Evolutionary conservation across 2,888 invertebrate genomes (phyloP), one percentile per base, ranked within the genome.

Genomic region (Diplolepis rosae): DNA sequence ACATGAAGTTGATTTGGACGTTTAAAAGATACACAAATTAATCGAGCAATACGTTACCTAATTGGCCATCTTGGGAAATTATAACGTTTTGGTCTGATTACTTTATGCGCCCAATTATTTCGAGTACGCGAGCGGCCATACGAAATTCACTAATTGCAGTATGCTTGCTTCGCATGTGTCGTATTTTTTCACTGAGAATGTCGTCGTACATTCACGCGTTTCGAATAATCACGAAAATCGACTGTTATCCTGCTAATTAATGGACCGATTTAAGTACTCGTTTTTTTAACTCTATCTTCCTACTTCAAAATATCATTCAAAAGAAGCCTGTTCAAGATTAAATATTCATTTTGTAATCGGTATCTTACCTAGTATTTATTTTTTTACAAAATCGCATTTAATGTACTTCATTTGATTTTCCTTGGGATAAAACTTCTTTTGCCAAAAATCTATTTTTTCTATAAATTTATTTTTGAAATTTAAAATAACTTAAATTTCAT

Each of bases 71-170:
- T 68, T 65, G 13, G 15, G 45, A 69, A 72, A 69, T 72, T 30
- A 30, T 42, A 52, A 15, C 51, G 9, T 66, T 48, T 66, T 22
- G 28, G 4, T 48, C 22, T 48, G 56, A 35, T 50, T 50, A 72
- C 56, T 67, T 69, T 67, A 56, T 30, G 39, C 50, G 50, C 65
- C 45, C 70, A 75, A 72, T 75, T 75, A 70, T 70, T 72, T 72
- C 4, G 32, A 9, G 22, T 30, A 56, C 56, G 13, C 18, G 56
- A 56, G 22, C 32, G 22, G 18, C 13, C 22, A 56, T 56, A 56
- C 32, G 35, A 61, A 61, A 39, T 39, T 61, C 35, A 65, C 69
- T 75, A 75, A 75, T 72, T 73, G 56, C 66, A 65, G 28, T 65
- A 50, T 48, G 73, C 13, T 56, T 56, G 32, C 56, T 56, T 56